phyloP scores from a whole-genome alignment of 1,140 invertebrate species.

The Lerema accius region DNA sequence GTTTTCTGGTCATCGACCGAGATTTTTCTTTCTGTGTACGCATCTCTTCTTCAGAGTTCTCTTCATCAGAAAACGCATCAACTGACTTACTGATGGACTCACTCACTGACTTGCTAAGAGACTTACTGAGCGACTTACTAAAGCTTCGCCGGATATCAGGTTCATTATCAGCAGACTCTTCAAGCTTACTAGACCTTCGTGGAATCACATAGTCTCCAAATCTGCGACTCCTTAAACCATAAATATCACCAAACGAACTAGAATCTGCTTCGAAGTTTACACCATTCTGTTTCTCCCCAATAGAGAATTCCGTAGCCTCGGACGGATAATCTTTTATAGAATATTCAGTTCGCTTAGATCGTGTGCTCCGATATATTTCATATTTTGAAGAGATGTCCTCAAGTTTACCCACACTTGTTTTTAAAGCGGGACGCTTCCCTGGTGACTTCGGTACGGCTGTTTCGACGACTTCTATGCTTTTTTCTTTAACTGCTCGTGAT shows the following conservation, averaged over 20 bases:
- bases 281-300: slow-evolving; percentile 61
- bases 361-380: slow-evolving; percentile 51
- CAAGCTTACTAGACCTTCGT: slow-evolving; percentile 61
- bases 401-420: slow-evolving; percentile 50
- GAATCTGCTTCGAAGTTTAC: slow-evolving; percentile 41
- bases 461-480: slow-evolving; percentile 36
- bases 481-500: slow-evolving; percentile 62
- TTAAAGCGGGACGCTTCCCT: slow-evolving; percentile 57
- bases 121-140: slow-evolving; percentile 62
- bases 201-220: slow-evolving; percentile 51
- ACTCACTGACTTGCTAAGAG: slow-evolving; percentile 56
- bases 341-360: slow-evolving; percentile 65
- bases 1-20: slow-evolving; percentile 58
- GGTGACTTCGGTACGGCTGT: slow-evolving; percentile 55
- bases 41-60: slow-evolving; percentile 56
- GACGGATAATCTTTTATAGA: slow-evolving; percentile 58
- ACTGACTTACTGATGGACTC: slow-evolving; percentile 66
- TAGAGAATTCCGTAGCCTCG: slow-evolving; percentile 38
- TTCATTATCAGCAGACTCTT: slow-evolving; percentile 54
- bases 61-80: slow-evolving; percentile 67
- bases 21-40: slow-evolving; percentile 48
- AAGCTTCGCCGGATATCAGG: slow-evolving; percentile 62
- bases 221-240: slow-evolving; percentile 56
- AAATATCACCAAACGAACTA: slow-evolving; percentile 43
- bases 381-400: slow-evolving; percentile 53